Evolutionary conservation across 1,140 invertebrate species (phyloP).

Genomic region (Drosophila nannoptera): DNA sequence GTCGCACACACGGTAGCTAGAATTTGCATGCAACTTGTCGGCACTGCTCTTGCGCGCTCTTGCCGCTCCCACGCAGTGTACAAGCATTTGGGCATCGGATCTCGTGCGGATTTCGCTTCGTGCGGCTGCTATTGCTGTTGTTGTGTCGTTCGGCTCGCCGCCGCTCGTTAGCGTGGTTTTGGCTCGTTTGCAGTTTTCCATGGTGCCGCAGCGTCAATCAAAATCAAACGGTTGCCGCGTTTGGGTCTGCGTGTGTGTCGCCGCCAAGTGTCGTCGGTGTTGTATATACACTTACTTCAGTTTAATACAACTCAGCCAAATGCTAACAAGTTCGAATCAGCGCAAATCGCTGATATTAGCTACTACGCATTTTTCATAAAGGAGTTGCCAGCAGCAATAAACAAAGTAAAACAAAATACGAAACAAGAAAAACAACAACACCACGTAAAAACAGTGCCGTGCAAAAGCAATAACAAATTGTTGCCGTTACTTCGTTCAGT

Average conservation of each 20-base stretch:
- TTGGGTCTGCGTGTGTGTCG: conserved; percentile 36
- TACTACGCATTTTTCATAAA: conserved; percentile 42
- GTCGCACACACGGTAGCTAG: conserved; percentile 23
- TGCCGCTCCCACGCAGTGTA: conserved; percentile 41
- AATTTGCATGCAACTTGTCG: conserved; percentile 51
- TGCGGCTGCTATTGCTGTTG: conserved; percentile 8
- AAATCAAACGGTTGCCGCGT: conserved; percentile 63
- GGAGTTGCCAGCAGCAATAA: conserved; percentile 4
- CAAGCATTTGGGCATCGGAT: conserved; percentile 4
- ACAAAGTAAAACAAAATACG: neutral
- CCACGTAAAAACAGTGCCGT: conserved; percentile 12
- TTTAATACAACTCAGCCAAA: conserved; percentile 40
- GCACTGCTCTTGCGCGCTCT: conserved; percentile 18
- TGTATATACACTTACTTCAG: conserved; percentile 22
- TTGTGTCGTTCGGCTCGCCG: conserved; percentile 25
- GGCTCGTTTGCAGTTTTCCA: conserved; percentile 56
- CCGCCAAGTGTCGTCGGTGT: neutral
- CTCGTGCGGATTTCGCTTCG: conserved; percentile 45
- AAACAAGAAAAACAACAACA: neutral
- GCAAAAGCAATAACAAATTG: conserved; percentile 59
- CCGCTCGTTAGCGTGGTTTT: conserved; percentile 21
- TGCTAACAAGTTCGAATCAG: conserved; percentile 33
- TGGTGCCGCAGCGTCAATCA: conserved; percentile 54
- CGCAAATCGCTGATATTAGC: conserved; percentile 18
- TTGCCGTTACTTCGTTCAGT: conserved; percentile 25